Conservation (phyloP, 2,113 vertebrate species). For the Marmota monax region DNA sequence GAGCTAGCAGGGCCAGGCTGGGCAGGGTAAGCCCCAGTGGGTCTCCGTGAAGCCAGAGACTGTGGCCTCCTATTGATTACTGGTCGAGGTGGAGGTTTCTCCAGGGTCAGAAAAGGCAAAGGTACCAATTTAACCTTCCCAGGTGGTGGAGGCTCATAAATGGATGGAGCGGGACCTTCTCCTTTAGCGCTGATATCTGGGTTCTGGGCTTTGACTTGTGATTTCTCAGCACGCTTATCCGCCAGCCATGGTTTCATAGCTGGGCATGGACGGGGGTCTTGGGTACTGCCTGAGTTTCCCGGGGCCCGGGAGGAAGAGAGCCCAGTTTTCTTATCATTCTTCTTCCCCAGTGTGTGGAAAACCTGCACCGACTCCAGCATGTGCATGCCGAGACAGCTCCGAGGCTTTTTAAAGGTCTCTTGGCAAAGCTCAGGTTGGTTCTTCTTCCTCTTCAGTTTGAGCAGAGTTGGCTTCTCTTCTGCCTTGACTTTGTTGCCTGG, state of each 20-base stretch:
- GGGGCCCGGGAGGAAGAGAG: no score
- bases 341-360: no score
- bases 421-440: no score
- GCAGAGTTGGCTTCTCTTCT: no score
- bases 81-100: conserved; percentile 14
- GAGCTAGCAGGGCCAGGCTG: neutral
- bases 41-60: neutral
- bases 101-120: conserved; percentile 49
- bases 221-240: neutral
- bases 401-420: no score
- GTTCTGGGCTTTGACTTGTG: neutral
- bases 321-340: no score
- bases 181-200: neutral
- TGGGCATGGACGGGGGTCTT: neutral
- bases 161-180: neutral
- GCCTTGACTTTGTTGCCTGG: no score
- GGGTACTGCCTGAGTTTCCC: no score
- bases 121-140: conserved; percentile 66
- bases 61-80: neutral
- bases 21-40: neutral
- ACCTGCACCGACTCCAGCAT: no score
- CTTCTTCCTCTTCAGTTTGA: no score
- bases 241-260: neutral
- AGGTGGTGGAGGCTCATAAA: conserved; percentile 32
- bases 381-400: no score